Evolutionary conservation across 2,113 vertebrate genomes (phyloP), one percentile per base, ranked within the genome.

Genomic region (Leucopternis melanops): DNA sequence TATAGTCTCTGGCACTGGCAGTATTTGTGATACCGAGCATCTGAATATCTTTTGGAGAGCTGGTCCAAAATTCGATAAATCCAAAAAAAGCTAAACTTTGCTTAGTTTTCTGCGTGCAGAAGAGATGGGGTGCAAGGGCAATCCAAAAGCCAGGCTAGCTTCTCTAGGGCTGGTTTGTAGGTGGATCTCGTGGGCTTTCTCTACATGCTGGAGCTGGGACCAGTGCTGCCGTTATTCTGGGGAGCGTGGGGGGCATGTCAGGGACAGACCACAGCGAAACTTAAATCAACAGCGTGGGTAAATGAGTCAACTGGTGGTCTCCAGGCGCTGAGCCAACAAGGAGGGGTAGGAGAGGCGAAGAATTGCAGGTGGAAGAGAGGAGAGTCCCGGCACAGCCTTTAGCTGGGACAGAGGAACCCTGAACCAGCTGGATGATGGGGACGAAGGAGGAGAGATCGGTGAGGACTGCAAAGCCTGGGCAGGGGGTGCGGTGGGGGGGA

Each of bases 241-340:
- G 32, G 19, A 23, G 23, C 0, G 0, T 17, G 27, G 2, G 17
- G 9, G 11, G 8, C 38, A 12, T 1, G 8, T 17, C 11, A 18
- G 72, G 42, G 69, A 38, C 45, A 14, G 8, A 8, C 20, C 1
- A 2, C 17, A 5, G 16, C 14, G 44, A 47, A 36, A 40, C 25
- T 29, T 36, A 13, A 22, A 14, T 23, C 5, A 13, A 3, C 57
- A 42, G 21, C 25, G 1, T 4, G 34, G 74, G 6, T n/a, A 69
- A 66, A n/a, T 12, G 31, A 29, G 65, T 36, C 69, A 32, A 0
- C 42, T 32, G 26, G 17, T 69, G 80, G 45, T 67, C 20, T 45
- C 20, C 3, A 17, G 38, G 25, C 8, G 4, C 42, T 32, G 78
- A 85, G 72, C 78, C 27, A 67, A 13, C 11, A 26, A 42, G 14